phyloP scores from a whole-genome alignment of 2,113 vertebrate genomes.

The Chaetodon trifascialis region DNA sequence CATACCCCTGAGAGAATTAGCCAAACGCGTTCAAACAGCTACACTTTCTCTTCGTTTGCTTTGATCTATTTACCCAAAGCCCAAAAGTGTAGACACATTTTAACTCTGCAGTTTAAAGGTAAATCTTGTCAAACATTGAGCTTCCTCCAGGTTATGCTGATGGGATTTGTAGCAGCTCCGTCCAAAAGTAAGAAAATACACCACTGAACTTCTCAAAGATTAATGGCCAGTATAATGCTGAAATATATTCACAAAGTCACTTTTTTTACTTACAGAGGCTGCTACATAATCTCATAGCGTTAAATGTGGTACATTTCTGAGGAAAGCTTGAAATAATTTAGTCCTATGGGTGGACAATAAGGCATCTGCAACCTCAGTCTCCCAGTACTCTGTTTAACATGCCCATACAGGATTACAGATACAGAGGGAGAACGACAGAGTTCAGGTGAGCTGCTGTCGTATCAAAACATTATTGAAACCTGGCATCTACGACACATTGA shows the following conservation, averaged over 20 bases:
- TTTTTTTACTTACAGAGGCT: background rate
- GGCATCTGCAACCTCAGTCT: too few relatives aligned
- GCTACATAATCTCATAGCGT: background rate
- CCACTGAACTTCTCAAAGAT: background rate
- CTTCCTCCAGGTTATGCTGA: background rate
- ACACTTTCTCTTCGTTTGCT: background rate
- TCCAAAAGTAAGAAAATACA: background rate
- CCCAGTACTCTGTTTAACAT: too few relatives aligned
- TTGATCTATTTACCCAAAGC: background rate
- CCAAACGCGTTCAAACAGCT: background rate
- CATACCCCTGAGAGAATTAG: background rate
- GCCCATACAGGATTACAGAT: too few relatives aligned
- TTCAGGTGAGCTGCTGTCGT: background rate
- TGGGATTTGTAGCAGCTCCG: conserved; percentile 3
- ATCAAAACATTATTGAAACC: background rate
- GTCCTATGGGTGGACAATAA: too few relatives aligned
- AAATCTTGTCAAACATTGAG: background rate
- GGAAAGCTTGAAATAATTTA: too few relatives aligned
- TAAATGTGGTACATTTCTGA: background rate
- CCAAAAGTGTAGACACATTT: background rate
- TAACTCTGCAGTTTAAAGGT: background rate
- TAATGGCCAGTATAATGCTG: background rate
- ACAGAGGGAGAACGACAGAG: too few relatives aligned
- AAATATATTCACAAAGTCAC: background rate
- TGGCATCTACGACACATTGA: background rate